A percentile compares a stretch with the other conserved stretches of the same genome.
These are phyloP conservation scores for Sakesphorus luctuosus DNA, from an alignment of 2,113 vertebrate genomes.

Conservation along the genomic window DNA sequence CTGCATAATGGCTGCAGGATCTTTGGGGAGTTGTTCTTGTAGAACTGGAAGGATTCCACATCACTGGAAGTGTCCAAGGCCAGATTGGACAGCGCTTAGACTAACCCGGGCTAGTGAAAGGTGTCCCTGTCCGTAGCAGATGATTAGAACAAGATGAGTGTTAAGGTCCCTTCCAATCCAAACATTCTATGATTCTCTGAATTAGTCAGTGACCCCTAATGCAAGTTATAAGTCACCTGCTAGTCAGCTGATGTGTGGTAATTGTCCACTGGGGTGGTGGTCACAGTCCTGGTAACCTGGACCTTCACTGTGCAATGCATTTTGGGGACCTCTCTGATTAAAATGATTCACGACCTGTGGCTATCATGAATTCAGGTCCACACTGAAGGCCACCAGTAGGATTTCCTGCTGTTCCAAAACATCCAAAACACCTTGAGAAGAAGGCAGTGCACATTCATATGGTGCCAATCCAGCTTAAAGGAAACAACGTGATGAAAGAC, in stretches of 20 bases:
- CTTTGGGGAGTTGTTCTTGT: background rate
- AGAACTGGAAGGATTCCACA: background rate
- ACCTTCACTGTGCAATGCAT: background rate
- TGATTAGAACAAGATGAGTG: background rate
- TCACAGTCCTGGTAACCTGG: background rate
- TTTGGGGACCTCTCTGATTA: background rate
- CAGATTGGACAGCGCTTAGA: background rate
- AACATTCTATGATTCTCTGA: background rate
- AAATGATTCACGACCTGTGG: background rate
- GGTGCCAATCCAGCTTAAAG: background rate
- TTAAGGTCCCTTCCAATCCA: background rate
- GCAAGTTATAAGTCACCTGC: background rate
- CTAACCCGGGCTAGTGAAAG: background rate
- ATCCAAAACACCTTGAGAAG: background rate
- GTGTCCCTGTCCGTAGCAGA: background rate
- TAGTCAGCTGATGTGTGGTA: background rate
- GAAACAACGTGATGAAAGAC: background rate
- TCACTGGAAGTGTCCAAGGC: background rate
- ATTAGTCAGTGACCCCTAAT: background rate
- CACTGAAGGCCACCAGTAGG: accelerated
- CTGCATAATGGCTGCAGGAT: background rate
- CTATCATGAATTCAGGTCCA: background rate
- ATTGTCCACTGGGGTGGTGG: background rate
- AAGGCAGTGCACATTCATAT: accelerated
- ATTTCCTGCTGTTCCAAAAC: background rate